phyloP scores from a whole-genome alignment of 2,797 vertebrate species.

The Alcedo atthis region DNA sequence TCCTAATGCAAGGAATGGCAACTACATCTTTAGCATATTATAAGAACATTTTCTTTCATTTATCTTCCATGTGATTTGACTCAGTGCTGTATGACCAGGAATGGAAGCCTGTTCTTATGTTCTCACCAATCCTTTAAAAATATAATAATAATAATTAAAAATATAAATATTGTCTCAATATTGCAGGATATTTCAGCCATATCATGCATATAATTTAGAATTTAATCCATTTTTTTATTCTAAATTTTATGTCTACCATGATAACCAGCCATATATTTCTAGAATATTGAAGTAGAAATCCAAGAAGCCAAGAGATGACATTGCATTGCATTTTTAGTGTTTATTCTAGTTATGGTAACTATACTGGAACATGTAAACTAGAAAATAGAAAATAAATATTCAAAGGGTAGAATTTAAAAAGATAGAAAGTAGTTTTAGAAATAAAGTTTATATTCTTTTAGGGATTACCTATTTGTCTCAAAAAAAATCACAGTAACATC shows the following conservation, averaged over 20 bases:
- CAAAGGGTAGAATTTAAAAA: not conserved
- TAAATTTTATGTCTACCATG: too few relatives aligned
- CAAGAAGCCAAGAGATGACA: not conserved
- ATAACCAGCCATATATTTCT: not conserved
- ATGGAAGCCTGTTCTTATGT: too few relatives aligned
- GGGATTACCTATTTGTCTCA: too few relatives aligned
- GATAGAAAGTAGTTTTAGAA: not conserved
- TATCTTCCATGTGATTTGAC: not conserved
- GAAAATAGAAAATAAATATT: not conserved
- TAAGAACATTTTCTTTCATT: not conserved
- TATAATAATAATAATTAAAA: too few relatives aligned
- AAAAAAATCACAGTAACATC: too few relatives aligned
- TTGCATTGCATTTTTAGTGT: not conserved
- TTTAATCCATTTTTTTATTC: too few relatives aligned
- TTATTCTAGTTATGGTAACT: not conserved
- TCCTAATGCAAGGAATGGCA: not conserved
- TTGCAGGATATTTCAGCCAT: too few relatives aligned
- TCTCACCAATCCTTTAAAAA: too few relatives aligned
- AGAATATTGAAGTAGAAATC: not conserved
- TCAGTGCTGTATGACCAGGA: not conserved
- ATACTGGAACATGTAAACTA: not conserved
- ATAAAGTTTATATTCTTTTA: not conserved
- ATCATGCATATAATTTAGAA: too few relatives aligned
- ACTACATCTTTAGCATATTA: not conserved
- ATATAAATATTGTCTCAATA: too few relatives aligned